Evolutionary conservation across 35 echinoderm and acorn worm genomes (phyloP), one percentile per base, ranked within the genome.

Genomic region (Amphiura filiformis): DNA sequence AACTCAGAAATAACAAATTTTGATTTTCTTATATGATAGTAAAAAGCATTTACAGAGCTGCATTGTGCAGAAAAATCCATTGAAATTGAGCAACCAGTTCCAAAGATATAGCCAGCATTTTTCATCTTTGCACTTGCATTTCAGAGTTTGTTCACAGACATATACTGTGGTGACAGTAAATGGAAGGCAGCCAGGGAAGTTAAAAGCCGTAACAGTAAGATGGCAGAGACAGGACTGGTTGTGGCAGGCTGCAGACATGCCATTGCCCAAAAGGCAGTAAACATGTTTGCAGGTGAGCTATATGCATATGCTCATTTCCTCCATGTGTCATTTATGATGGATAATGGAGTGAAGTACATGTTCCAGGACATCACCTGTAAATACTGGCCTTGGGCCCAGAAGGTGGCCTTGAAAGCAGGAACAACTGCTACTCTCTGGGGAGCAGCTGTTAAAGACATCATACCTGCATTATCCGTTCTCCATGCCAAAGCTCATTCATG

Each of bases 351-450:
- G 0, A 32, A 84, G 31, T 84, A 33, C 81, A 56, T 84, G 41
- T 84, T 23, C 26, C 81, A 84, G 30, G 81, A 84, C 34, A 38
- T 84, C 1, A 35, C 57, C 1, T 84, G 81, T 42, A 52, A 84
- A 57, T 84, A 84, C 31, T 84, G 81, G 81, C 81, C 81, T n/a
- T 84, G 81, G 81, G 81, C 81, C 47, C 56, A 56, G 0, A 84
- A 84, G 26, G 15, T 70, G 26, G 41, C 41, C 4, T n/a, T n/a
- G n/a, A n/a, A n/a, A n/a, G 75, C 34, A 11, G 78, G 78, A 13
- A 35, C 28, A 5, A 77, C 75, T 12, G 17, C 3, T 22, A 17
- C 31, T 7, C 18, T 80, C 1, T 80, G 78, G 78, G 26, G 26
- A 1, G 31, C 12, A 80, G 78, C 34, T 39, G 38, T 39, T 32